phyloP scores from a whole-genome alignment of 1,140 invertebrate species.

The Drosophila malerkotliana region DNA sequence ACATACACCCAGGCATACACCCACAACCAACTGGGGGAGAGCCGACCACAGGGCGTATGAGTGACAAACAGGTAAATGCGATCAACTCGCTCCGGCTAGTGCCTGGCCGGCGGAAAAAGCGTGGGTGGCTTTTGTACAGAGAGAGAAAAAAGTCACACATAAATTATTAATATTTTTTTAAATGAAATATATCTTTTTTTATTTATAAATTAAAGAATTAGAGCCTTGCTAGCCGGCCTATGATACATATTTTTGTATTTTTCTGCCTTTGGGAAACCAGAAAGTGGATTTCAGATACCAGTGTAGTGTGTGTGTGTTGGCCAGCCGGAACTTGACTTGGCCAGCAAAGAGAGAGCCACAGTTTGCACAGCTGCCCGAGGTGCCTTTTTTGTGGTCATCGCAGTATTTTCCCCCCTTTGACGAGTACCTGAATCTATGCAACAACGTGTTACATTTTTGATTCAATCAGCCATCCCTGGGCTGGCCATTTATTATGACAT shows the following conservation, averaged over 20 bases:
- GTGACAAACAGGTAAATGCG: slow-evolving; percentile 65
- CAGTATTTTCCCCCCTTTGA: not conserved
- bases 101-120: slow-evolving; percentile 4
- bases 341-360: slow-evolving; percentile 23
- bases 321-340: slow-evolving; percentile 47
- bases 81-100: slow-evolving; percentile 62
- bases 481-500: slow-evolving; percentile 50
- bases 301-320: not conserved
- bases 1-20: slow-evolving; percentile 14
- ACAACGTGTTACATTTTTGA: slow-evolving; percentile 8
- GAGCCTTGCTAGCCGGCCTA: no score
- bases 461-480: slow-evolving; percentile 13
- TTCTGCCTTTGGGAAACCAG: no score
- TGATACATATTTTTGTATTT: no score
- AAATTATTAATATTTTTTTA: no score
- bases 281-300: no score
- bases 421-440: no score
- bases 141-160: no score
- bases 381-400: slow-evolving; percentile 3
- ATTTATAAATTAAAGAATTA: no score
- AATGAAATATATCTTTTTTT: no score
- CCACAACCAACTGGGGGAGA: slow-evolving; percentile 24
- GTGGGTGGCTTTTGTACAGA: no score
- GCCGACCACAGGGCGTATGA: slow-evolving; percentile 67
- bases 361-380: slow-evolving; percentile 42